A percentile compares a stretch with the other conserved stretches of the same genome.
Conservation (phyloP, 2,113 vertebrate species). For the Edolisoma coerulescens region DNA sequence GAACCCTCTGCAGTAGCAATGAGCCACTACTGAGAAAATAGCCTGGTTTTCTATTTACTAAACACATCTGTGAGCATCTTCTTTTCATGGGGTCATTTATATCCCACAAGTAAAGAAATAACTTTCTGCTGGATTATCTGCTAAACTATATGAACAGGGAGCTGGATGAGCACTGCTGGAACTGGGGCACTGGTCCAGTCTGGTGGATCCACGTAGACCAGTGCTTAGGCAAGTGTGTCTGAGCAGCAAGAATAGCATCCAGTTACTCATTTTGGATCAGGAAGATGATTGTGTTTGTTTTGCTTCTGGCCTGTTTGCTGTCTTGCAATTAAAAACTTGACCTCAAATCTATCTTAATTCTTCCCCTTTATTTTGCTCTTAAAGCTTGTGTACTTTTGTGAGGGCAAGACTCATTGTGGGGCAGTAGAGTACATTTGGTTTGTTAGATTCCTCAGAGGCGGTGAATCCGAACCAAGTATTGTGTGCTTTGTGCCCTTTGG, state of each 20-base stretch:
- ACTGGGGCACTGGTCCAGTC: not conserved
- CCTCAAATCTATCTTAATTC: not conserved
- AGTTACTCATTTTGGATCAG: not conserved
- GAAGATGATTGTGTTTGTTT: not conserved
- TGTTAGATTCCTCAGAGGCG: fast-evolving
- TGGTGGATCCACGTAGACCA: not conserved
- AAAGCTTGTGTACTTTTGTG: not conserved
- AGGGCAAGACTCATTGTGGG: not conserved
- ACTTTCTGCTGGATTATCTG: not conserved
- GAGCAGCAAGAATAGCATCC: not conserved
- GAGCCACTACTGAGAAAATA: not conserved
- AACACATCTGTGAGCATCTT: not conserved
- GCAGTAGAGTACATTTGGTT: not conserved
- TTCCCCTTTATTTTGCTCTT: not conserved
- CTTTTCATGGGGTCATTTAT: not conserved
- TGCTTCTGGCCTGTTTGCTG: not conserved
- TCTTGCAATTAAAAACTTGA: not conserved
- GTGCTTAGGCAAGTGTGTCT: not conserved
- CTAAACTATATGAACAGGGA: fast-evolving
- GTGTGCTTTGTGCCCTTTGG: not conserved
- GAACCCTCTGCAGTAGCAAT: not conserved
- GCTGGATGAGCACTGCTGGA: not conserved
- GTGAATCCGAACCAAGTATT: not conserved
- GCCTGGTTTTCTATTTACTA: not conserved
- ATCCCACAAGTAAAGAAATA: not conserved